Evolutionary conservation across 1,140 invertebrate species (phyloP).

Genomic region (Megalonaias nervosa): DNA sequence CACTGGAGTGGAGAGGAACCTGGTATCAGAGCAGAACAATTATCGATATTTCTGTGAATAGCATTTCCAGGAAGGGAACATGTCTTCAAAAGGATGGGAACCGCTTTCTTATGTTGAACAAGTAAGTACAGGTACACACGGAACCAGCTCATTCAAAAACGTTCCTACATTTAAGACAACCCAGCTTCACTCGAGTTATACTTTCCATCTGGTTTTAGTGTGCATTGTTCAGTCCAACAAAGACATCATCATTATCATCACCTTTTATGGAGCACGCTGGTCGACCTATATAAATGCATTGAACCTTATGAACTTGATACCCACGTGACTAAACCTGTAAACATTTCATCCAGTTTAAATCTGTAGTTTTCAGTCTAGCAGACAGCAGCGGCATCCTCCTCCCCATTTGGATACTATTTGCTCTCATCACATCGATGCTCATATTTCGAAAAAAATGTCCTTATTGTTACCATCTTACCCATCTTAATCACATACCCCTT

Average conservation of each 20-base stretch:
- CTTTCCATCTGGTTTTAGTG: background rate
- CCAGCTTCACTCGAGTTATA: background rate
- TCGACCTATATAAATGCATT: too few relatives aligned
- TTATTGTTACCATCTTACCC: too few relatives aligned
- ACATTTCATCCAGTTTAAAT: too few relatives aligned
- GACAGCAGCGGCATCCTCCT: too few relatives aligned
- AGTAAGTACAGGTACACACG: conserved; percentile 11
- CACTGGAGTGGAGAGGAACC: conserved; percentile 23
- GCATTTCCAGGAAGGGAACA: conserved; percentile 23
- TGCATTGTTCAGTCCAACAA: background rate
- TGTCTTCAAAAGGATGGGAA: conserved; percentile 23
- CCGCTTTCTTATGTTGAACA: conserved; percentile 33
- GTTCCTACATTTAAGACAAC: background rate
- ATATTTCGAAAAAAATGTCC: too few relatives aligned
- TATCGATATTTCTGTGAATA: conserved; percentile 25
- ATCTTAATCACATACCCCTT: too few relatives aligned
- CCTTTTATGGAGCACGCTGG: background rate
- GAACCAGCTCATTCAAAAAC: background rate
- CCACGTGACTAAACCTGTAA: too few relatives aligned
- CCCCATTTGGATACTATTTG: too few relatives aligned
- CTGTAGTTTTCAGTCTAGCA: too few relatives aligned
- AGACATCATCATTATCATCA: background rate
- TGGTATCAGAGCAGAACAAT: conserved; percentile 26
- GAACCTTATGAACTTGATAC: too few relatives aligned
- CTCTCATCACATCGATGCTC: too few relatives aligned